Percentiles rank a stretch among this genome's conserved stretches.
Conservation (phyloP, 2,888 invertebrate genomes). For the Trachelus tabidus region DNA sequence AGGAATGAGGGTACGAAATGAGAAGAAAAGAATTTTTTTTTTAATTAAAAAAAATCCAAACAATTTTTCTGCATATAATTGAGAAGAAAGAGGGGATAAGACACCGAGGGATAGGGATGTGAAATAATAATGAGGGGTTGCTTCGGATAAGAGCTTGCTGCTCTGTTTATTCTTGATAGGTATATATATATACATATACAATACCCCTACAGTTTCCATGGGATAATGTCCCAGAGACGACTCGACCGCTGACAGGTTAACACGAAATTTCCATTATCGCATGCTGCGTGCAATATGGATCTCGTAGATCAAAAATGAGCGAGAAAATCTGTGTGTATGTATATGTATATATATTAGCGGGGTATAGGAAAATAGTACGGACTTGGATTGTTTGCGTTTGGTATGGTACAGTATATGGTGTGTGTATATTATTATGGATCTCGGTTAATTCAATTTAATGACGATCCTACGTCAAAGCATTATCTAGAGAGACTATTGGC, state of each 20-base stretch:
- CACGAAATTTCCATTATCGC: slow-evolving; percentile 48
- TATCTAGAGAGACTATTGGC: too few species aligned
- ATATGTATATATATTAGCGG: neutral
- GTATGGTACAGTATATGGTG: too few species aligned
- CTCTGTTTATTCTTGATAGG: neutral
- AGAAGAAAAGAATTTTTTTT: neutral
- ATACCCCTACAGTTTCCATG: too few species aligned
- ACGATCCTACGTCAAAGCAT: too few species aligned
- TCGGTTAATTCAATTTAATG: too few species aligned
- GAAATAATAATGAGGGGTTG: neutral
- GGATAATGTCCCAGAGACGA: neutral
- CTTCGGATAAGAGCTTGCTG: too few species aligned
- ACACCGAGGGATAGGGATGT: neutral
- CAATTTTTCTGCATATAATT: neutral
- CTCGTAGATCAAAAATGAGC: neutral
- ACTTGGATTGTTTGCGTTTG: too few species aligned
- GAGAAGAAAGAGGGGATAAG: neutral
- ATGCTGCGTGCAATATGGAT: slow-evolving; percentile 18
- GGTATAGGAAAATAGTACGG: neutral
- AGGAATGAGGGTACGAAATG: neutral
- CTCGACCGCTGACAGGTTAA: slow-evolving; percentile 16
- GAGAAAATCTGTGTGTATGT: neutral
- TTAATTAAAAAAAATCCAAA: neutral
- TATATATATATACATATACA: neutral
- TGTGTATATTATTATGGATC: too few species aligned